Conservation (phyloP, 2,888 invertebrate genomes). For the Lacanobia oleracea region DNA sequence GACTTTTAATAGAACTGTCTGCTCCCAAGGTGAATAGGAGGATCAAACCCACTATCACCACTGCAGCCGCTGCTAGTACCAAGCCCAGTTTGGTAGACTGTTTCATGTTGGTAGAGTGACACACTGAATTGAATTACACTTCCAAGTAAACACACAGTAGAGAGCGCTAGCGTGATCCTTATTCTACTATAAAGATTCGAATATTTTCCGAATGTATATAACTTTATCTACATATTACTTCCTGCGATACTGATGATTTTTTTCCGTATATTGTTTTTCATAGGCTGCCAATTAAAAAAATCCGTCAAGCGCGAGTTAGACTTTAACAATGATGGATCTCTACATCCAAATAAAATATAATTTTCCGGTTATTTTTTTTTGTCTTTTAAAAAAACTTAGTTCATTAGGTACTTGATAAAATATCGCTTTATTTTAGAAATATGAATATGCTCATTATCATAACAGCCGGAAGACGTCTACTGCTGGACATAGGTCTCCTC, state of each 20-base stretch:
- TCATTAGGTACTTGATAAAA: no score
- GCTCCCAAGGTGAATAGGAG: neutral
- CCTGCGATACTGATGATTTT: neutral
- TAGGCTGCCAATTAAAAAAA: neutral
- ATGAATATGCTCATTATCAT: no score
- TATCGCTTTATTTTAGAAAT: no score
- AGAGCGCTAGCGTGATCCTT: neutral
- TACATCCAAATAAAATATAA: neutral
- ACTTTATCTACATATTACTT: slow-evolving; percentile 10
- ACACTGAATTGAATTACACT: neutral
- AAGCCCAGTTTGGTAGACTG: neutral
- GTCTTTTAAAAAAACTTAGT: neutral
- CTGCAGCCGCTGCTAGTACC: neutral
- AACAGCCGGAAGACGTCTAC: no score
- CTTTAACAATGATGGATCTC: neutral
- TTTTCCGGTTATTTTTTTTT: neutral
- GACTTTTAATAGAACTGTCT: neutral
- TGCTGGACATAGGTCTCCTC: no score
- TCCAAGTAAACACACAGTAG: neutral
- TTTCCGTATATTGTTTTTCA: neutral
- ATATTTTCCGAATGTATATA: slow-evolving; percentile 7
- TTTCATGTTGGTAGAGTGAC: slow-evolving; percentile 12
- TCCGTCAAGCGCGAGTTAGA: neutral
- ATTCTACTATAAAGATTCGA: neutral
- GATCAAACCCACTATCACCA: neutral